Percentiles rank a stretch among this genome's conserved stretches.
These are phyloP conservation scores for Lasioglossum calceatum DNA, from an alignment of 2,888 invertebrate genomes.

Conservation along the genomic window DNA sequence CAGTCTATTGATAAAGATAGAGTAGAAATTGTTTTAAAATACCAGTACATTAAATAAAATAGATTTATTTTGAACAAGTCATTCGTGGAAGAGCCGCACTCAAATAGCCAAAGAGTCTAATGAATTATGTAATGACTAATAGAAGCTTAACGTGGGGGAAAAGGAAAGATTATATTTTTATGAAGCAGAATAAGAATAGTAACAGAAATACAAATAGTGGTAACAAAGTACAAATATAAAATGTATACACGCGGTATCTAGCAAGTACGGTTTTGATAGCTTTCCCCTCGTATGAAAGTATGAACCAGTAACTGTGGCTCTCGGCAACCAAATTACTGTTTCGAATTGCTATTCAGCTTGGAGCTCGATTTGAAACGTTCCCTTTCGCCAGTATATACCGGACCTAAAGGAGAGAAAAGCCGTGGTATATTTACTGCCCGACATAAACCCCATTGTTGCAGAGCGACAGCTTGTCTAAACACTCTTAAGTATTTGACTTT, in stretches of 20 bases:
- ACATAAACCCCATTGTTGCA: constrained; percentile 71
- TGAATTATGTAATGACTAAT: no score
- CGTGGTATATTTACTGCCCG: constrained; percentile 57
- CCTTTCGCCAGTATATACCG: background rate
- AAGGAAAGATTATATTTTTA: background rate
- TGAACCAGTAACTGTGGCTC: background rate
- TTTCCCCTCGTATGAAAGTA: background rate
- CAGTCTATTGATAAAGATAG: no score
- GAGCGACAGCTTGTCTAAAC: constrained; percentile 80
- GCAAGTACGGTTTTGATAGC: background rate
- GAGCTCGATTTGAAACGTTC: constrained; percentile 8
- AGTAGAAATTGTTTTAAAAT: no score
- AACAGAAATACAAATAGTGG: background rate
- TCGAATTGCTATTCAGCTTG: constrained; percentile 12
- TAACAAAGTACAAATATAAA: no score
- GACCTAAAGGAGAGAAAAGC: constrained; percentile 5
- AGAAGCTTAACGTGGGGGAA: background rate
- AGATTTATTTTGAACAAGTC: no score
- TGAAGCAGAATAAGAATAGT: background rate
- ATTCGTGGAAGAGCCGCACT: no score
- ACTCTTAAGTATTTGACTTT: constrained; percentile 77
- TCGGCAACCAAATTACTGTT: constrained; percentile 1
- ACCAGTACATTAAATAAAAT: no score
- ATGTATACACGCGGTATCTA: background rate
- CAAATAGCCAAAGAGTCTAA: no score